These are phyloP conservation scores for Astropecten irregularis DNA, from an alignment of 53 echinoderm and acorn worm species.

Conservation along the genomic window DNA sequence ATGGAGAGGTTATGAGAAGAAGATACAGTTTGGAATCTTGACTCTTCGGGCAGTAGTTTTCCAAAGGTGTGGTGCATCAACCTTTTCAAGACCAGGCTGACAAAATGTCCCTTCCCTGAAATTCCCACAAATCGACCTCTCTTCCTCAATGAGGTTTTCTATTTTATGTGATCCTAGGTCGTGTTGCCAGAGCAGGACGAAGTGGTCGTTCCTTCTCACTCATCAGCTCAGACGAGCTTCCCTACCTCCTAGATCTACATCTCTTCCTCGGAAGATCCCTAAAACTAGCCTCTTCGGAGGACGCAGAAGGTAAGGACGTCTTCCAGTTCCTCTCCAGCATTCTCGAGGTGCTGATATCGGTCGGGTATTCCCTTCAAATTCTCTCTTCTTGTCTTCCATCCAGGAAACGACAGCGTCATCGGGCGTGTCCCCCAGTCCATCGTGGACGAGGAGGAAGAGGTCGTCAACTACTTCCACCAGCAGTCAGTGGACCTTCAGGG, in stretches of 20 bases:
- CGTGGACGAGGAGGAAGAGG: slow-evolving; percentile 78
- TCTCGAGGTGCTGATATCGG: too few relatives aligned
- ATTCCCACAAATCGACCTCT: too few relatives aligned
- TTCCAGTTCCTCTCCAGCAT: background rate
- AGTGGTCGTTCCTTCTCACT: slow-evolving; percentile 87
- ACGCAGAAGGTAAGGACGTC: slow-evolving; percentile 57
- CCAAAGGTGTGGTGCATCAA: too few relatives aligned
- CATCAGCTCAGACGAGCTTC: slow-evolving; percentile 84
- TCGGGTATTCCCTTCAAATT: too few relatives aligned
- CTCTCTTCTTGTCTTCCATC: background rate
- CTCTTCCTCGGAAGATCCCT: slow-evolving; percentile 82
- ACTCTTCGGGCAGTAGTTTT: too few relatives aligned
- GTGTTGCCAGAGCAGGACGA: slow-evolving; percentile 95
- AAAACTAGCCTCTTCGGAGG: slow-evolving; percentile 25
- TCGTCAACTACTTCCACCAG: slow-evolving; percentile 52
- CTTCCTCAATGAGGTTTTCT: too few relatives aligned
- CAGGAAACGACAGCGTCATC: slow-evolving; percentile 74
- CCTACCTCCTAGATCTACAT: slow-evolving; percentile 88
- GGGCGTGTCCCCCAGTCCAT: slow-evolving; percentile 82
- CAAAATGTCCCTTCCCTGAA: too few relatives aligned
- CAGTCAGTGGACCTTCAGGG: slow-evolving; percentile 65
- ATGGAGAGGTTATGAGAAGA: too few relatives aligned
- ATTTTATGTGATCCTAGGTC: slow-evolving; percentile 79
- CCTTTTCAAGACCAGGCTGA: too few relatives aligned
- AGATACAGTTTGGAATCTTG: too few relatives aligned